Conservation (phyloP, 2,888 invertebrate species). For the Hemicrepidius hirtus region DNA sequence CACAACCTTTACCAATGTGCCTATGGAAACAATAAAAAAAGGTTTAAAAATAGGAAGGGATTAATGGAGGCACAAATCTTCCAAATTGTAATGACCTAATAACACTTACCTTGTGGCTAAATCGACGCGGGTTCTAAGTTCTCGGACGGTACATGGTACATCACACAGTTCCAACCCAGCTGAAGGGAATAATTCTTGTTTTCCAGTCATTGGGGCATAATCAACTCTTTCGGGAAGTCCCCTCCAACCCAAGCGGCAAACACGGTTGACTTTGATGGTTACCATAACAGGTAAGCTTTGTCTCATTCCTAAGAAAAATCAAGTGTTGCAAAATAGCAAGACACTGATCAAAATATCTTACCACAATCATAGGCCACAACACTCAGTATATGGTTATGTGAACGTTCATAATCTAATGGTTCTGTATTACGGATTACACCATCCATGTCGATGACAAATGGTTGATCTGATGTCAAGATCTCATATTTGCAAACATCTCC, state of each 20-base stretch:
- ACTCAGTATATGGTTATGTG: conserved; percentile 96
- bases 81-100: no score
- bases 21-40: no score
- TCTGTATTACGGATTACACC: conserved; percentile 97
- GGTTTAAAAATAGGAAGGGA: no score
- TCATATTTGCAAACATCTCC: conserved; percentile 99
- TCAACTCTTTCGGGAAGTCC: conserved; percentile 90
- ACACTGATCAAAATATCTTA: conserved; percentile 54
- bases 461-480: conserved; percentile 92
- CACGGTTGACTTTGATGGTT: conserved; percentile 85
- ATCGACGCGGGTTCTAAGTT: conserved; percentile 72
- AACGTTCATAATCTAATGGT: conserved; percentile 92
- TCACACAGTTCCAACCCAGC: conserved; percentile 81
- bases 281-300: conserved; percentile 96
- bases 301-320: conserved; percentile 79
- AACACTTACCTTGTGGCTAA: conserved; percentile 68
- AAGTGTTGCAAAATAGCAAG: no score
- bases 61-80: no score
- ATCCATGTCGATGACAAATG: conserved; percentile 93
- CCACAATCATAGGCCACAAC: conserved; percentile 99
- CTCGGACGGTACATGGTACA: conserved; percentile 75
- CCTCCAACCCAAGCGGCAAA: conserved; percentile 73
- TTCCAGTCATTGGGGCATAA: conserved; percentile 89
- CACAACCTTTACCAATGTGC: conserved; percentile 97
- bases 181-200: conserved; percentile 86